A percentile compares a stretch with the other conserved stretches of the same genome.
phyloP scores from a whole-genome alignment of 2,797 vertebrate genomes.

The Crypturellus tataupa region DNA sequence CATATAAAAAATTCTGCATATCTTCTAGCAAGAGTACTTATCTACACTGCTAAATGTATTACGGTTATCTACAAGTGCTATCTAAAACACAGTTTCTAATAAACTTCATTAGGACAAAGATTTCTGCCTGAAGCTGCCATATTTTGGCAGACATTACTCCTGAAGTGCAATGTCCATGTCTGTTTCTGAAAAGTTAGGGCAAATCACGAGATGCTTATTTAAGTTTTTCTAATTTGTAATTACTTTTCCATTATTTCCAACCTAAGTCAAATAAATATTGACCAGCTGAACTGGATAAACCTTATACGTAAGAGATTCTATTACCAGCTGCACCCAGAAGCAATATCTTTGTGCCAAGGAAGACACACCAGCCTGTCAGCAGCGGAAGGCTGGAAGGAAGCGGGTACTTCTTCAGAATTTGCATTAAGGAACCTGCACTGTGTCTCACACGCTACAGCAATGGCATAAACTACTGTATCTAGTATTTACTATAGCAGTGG shows the following conservation, averaged over 20 bases:
- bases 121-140: not conserved
- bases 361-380: not conserved
- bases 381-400: not conserved
- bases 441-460: not conserved
- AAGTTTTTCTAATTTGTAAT: not conserved
- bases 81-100: not conserved
- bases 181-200: not conserved
- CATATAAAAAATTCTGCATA: not conserved
- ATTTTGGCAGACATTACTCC: not conserved
- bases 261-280: not conserved
- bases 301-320: not conserved
- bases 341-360: not conserved
- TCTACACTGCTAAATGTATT: not conserved
- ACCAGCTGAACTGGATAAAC: not conserved
- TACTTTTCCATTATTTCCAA: not conserved
- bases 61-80: not conserved
- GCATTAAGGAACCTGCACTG: not conserved
- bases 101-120: not conserved
- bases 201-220: not conserved
- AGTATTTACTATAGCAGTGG: not conserved
- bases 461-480: not conserved
- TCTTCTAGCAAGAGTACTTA: not conserved
- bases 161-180: not conserved
- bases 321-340: not conserved
- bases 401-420: not conserved